Conservation (phyloP, 2,888 invertebrate species). For the Pomacea canaliculata region DNA sequence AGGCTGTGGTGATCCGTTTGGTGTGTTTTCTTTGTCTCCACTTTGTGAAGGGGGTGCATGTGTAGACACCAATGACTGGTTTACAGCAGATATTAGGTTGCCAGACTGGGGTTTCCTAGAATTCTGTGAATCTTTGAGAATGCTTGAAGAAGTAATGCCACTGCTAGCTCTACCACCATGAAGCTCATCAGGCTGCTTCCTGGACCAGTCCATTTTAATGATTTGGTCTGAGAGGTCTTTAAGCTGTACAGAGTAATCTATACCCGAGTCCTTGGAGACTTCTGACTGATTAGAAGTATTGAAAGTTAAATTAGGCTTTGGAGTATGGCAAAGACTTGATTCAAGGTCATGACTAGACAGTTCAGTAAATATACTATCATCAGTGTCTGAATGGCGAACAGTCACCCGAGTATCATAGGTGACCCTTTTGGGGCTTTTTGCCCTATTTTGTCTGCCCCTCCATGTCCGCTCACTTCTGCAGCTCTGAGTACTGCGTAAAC, state of each 20-base stretch:
- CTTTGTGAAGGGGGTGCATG: not conserved
- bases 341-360: conserved; percentile 43
- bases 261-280: conserved; percentile 40
- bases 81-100: not conserved
- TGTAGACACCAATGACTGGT: not conserved
- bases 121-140: conserved; percentile 33
- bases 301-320: not conserved
- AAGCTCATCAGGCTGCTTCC: conserved; percentile 5
- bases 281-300: not conserved
- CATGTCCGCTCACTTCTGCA: conserved; percentile 23
- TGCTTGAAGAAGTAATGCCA: conserved; percentile 14
- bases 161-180: not conserved
- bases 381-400: conserved; percentile 53
- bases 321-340: conserved; percentile 22
- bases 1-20: conserved; percentile 14
- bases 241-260: conserved; percentile 52
- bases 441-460: conserved; percentile 35
- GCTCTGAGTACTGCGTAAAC: conserved; percentile 47
- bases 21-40: conserved; percentile 31
- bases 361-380: conserved; percentile 43
- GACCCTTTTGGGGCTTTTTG: conserved; percentile 59
- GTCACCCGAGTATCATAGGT: conserved; percentile 58
- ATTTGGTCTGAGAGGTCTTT: conserved; percentile 55
- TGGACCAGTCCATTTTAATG: conserved; percentile 50
- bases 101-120: conserved; percentile 3